These are phyloP conservation scores for Epinephelus lanceolatus DNA, from an alignment of 2,113 vertebrate species.

Conservation along the genomic window DNA sequence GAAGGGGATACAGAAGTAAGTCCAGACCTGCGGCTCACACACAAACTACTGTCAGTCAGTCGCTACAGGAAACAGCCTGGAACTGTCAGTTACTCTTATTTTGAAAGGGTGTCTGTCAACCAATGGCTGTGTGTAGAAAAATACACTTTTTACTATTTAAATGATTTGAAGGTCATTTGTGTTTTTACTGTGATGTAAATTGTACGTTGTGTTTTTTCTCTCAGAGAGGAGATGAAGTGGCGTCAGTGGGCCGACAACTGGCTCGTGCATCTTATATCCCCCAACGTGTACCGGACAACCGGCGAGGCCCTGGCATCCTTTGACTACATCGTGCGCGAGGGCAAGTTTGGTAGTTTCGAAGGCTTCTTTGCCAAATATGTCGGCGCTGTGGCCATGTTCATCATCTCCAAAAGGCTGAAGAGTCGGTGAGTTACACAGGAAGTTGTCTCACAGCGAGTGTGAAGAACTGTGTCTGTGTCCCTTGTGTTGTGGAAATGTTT, in stretches of 20 bases:
- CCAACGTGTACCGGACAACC: slow-evolving; percentile 95
- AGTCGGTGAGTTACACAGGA: slow-evolving; percentile 84
- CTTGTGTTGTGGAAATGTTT: not conserved
- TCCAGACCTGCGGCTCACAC: slow-evolving; percentile 1
- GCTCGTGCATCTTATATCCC: slow-evolving; percentile 98
- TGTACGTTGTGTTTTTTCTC: not conserved
- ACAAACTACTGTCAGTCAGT: no score
- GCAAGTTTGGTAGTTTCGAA: slow-evolving; percentile 92
- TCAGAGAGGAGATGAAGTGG: slow-evolving; percentile 98
- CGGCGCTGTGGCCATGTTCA: slow-evolving; percentile 94
- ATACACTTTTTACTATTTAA: no score
- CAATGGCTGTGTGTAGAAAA: not conserved
- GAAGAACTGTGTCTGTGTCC: no score
- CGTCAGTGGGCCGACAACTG: slow-evolving; percentile 95
- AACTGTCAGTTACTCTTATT: not conserved
- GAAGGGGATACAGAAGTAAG: slow-evolving; percentile 91
- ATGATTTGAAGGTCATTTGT: not conserved
- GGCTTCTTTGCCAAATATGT: slow-evolving; percentile 95
- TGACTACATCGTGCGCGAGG: slow-evolving; percentile 96
- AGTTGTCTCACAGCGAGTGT: not conserved
- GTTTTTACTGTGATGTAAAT: not conserved
- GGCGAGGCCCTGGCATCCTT: slow-evolving; percentile 93
- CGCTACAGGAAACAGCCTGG: not conserved
- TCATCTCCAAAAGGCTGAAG: slow-evolving; percentile 93
- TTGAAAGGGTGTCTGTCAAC: slow-evolving; percentile 2